Conservation (phyloP, 1,140 invertebrate species). For the Polypedilum pembai region DNA sequence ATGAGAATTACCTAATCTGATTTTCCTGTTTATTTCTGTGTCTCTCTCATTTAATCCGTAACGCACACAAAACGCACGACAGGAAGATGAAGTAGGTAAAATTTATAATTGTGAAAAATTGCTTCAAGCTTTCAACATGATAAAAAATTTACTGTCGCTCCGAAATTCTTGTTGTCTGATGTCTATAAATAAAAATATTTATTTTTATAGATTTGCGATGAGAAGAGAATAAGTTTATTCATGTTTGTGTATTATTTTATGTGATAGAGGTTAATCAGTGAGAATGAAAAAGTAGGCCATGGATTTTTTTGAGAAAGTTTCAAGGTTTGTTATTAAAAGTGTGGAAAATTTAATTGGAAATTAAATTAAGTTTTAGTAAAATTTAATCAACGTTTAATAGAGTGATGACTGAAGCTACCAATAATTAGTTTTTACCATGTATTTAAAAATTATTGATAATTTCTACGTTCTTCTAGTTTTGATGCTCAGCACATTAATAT, state of each 20-base stretch:
- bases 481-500: too few species aligned
- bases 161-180: neutral
- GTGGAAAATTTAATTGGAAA: neutral
- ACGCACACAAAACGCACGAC: neutral
- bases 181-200: neutral
- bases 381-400: too few species aligned
- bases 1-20: neutral
- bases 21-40: neutral
- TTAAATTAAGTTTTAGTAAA: neutral
- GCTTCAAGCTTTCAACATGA: neutral
- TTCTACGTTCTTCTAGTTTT: too few species aligned
- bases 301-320: neutral
- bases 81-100: neutral
- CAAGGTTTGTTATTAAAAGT: neutral
- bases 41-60: neutral
- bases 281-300: neutral
- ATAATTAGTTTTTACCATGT: too few species aligned
- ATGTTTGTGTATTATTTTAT: neutral
- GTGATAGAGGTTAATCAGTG: constrained; percentile 5
- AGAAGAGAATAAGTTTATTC: too few species aligned
- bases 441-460: too few species aligned
- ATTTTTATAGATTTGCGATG: neutral
- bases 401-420: too few species aligned
- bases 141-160: neutral
- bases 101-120: constrained; percentile 5